Conservation (phyloP, 2,888 invertebrate species). For the Hecatera dysodea region DNA sequence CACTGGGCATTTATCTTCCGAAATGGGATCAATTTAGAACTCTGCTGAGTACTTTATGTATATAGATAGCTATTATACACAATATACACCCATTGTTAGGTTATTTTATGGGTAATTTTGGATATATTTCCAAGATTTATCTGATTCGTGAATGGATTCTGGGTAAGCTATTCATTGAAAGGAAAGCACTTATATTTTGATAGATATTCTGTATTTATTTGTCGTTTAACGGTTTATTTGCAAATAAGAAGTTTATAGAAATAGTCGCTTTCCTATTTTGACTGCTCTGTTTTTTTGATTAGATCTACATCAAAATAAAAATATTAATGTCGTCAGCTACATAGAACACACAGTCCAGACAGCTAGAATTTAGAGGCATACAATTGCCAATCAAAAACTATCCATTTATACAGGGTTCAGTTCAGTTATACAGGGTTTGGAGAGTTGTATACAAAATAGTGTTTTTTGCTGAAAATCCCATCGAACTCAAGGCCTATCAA, state of each 20-base stretch:
- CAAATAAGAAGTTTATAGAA: not conserved
- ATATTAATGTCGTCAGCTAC: too few species aligned
- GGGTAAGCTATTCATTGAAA: conserved; percentile 36
- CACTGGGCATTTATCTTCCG: conserved; percentile 74
- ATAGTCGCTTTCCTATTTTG: not conserved
- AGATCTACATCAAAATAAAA: too few species aligned
- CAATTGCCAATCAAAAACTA: too few species aligned
- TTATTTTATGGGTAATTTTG: conserved; percentile 56
- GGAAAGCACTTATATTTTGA: conserved; percentile 30
- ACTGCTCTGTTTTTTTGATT: not conserved
- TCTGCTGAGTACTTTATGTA: conserved; percentile 54
- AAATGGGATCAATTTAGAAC: conserved; percentile 74
- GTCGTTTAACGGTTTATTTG: conserved; percentile 15
- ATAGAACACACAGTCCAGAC: too few species aligned
- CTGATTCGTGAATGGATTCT: conserved; percentile 47
- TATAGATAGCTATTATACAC: conserved; percentile 43
- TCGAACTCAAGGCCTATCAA: too few species aligned
- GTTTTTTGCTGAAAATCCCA: too few species aligned
- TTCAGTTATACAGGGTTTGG: too few species aligned
- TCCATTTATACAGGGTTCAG: too few species aligned
- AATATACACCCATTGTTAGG: conserved; percentile 39
- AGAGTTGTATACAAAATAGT: too few species aligned
- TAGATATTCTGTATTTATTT: conserved; percentile 15
- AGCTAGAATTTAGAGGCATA: too few species aligned
- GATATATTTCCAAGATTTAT: conserved; percentile 50